Evolutionary conservation across 2,113 vertebrate species (phyloP), one percentile per base, ranked within the genome.

Genomic region (Gopherus evgoodei): DNA sequence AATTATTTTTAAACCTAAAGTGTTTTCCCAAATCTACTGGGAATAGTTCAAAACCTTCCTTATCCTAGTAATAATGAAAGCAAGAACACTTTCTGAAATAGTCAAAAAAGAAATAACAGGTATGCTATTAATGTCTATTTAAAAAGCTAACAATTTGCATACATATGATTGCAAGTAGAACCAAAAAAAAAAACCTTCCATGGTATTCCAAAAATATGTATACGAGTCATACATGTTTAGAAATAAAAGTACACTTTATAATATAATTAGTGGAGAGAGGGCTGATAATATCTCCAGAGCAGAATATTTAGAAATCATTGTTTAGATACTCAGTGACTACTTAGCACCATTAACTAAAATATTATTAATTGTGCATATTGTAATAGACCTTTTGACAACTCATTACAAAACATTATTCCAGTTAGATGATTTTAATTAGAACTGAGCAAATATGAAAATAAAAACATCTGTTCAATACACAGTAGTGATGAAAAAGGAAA

Each of bases 351-450:
- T 54, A 87, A 93, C 52, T 4, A 90, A 91, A 94, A 82, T 84
- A 56, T 86, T 96, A 83, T 90, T 96, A 59, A 72, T 81, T 50
- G 75, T 52, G 59, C 89, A 86, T 21, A 84, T 87, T 90, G 27
- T 38, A 44, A 87, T 91, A 86, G 3, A 85, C 75, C 7, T 19
- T 95, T 93, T 96, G 90, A 95, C 91, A 95, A 75, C 57, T 79
- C 88, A 69, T 80, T 94, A 59, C 89, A 86, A 97, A 94, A 86
- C 80, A 80, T 80, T 87, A 91, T 89, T 95, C 69, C 90, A 76
- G 89, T 91, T 91, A 78, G 72, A 86, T 90, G 89, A 80, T 91
- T 96, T 97, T 96, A 91, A 96, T 96, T 96, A 94, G 57, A 87
- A 57, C n/a, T 94, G 72, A 86, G 44, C 88, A 90, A 87, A 87